A percentile compares a stretch with the other conserved stretches of the same genome.
Evolutionary conservation across 2,888 invertebrate species (phyloP).

Genomic region (Alloplasta piceator): DNA sequence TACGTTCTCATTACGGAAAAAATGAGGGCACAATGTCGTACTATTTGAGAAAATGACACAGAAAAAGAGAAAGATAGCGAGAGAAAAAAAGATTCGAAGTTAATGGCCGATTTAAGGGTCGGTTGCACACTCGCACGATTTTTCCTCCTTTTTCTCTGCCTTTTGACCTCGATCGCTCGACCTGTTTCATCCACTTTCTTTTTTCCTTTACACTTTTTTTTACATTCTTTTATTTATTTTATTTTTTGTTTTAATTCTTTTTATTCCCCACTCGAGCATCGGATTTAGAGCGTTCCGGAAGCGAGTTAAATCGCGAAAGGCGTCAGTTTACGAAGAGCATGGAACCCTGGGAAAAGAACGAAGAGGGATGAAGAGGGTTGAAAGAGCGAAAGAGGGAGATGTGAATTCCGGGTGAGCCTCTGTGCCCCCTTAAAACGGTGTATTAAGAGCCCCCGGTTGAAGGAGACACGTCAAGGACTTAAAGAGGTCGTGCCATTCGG

Average conservation of each 20-base stretch:
- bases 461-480: neutral
- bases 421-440: neutral
- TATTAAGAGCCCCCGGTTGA: neutral
- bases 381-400: neutral
- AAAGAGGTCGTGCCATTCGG: neutral
- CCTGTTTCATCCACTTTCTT: neutral
- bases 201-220: neutral
- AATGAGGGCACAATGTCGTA: slow-evolving; percentile 22
- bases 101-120: slow-evolving; percentile 55
- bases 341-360: no score
- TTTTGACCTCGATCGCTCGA: neutral
- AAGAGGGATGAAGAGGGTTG: no score
- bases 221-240: neutral
- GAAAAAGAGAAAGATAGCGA: slow-evolving; percentile 9
- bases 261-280: neutral
- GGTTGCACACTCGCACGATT: slow-evolving; percentile 24
- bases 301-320: neutral
- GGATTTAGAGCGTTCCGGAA: neutral
- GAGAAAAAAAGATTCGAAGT: slow-evolving; percentile 32
- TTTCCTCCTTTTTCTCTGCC: slow-evolving; percentile 8
- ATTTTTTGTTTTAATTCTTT: neutral
- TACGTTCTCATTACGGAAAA: slow-evolving; percentile 30
- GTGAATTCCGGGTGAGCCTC: neutral
- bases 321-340: no score
- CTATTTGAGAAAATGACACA: no score